Base-by-base conservation (phyloP, 2,888 invertebrate species). In the Hedya salicella region DNA sequence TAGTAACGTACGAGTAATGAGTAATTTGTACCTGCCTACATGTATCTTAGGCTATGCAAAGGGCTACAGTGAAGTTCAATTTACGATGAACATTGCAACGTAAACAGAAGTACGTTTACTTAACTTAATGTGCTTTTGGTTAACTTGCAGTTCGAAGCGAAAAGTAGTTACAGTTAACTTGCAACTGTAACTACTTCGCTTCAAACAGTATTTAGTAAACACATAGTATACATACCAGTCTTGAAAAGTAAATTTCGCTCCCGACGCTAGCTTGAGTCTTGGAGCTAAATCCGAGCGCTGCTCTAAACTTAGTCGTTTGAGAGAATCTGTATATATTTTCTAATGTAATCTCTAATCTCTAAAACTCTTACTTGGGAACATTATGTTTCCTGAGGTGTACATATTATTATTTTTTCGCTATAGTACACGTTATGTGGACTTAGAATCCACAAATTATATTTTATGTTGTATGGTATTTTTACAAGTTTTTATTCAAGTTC, bases 241-340 rank as follows among this genome's bases (percentile, higher is more conserved):
- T 14, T 13, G 30, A 30, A 16, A 44, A 32, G 44, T 32, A 44
- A 44, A 25, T 17, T 50, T n/a, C 50, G 25, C 21, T 25, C 16
- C n/a, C 44, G 17, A 25, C 17, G 19, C 60, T 60, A 16, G 30
- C 44, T 36, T 44, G 16, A 32, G 16, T 59, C 30, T 53, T 17
- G 19, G 44, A 53, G 46, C 52, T 46, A 65, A 44, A 53, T 65
- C 44, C 39, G n/a, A 52, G 39, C 59, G 36, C 19, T 56, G 59
- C 52, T 46, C 53, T 40, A 65, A 60, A 65, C 52, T 52, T 52
- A 25, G 52, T 53, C 59, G 21, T 59, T 64, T 17, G 50, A 42
- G 16, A 40, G 49, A 48, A 32, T 63, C 49, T 49, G 64, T 59
- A 36, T 59, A 36, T 59, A 52, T 52, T 65, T 42, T 21, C 21